Percentiles rank a stretch among this genome's conserved stretches.
phyloP scores from a whole-genome alignment of 2,888 invertebrate genomes.

The Venusia cambrica region DNA sequence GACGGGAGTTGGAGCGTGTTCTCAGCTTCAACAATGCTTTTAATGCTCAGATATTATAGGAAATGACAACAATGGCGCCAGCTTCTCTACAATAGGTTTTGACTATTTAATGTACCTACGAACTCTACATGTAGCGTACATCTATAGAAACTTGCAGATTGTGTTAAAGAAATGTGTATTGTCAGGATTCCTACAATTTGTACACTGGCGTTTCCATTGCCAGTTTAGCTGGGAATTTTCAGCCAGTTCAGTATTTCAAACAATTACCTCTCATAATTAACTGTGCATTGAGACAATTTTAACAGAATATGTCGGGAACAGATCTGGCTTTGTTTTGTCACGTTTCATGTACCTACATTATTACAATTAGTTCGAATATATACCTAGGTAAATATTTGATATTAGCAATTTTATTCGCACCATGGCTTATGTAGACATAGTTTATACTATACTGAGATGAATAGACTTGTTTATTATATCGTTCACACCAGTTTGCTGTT shows the following conservation, averaged over 20 bases:
- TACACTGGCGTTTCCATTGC: conserved; percentile 19
- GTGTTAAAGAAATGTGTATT: conserved; percentile 20
- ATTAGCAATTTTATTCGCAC: too few species aligned
- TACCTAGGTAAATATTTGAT: too few species aligned
- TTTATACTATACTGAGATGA: too few species aligned
- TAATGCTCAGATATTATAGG: conserved; percentile 27
- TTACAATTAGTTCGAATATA: too few species aligned
- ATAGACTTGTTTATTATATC: too few species aligned
- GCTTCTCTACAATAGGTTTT: conserved; percentile 29
- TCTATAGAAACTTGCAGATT: conserved; percentile 13
- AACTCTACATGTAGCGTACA: conserved; percentile 18
- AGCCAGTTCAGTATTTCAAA: conserved; percentile 11
- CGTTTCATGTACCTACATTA: not conserved
- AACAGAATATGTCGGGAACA: conserved; percentile 6
- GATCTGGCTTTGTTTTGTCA: not conserved
- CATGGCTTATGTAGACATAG: too few species aligned
- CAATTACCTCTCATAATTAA: conserved; percentile 2
- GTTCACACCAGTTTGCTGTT: too few species aligned
- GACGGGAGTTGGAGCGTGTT: conserved; percentile 24
- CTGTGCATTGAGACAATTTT: conserved; percentile 4
- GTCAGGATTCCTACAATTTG: conserved; percentile 14
- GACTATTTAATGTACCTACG: conserved; percentile 27
- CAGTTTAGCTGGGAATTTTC: conserved; percentile 16
- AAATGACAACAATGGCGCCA: conserved; percentile 30
- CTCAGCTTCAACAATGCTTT: conserved; percentile 24